A percentile compares a stretch with the other conserved stretches of the same genome.
phyloP scores from a whole-genome alignment of 2,888 invertebrate species.

The Lobophora halterata region DNA sequence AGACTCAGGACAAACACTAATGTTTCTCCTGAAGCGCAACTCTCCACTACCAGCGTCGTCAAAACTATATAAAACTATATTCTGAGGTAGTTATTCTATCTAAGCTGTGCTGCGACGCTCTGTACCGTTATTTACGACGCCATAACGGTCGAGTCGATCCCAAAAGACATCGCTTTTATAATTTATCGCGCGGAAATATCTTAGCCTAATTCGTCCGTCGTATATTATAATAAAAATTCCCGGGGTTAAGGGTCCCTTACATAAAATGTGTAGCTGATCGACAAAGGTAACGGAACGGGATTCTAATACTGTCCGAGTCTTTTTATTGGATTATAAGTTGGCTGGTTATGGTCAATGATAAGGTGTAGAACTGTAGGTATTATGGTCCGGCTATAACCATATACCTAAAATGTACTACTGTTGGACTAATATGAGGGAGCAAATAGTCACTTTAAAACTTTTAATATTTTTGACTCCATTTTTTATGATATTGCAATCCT shows the following conservation, averaged over 20 bases:
- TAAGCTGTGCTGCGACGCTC: constrained; percentile 16
- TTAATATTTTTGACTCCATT: too few species aligned
- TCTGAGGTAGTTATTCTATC: neutral
- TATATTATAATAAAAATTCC: constrained; percentile 70
- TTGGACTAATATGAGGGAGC: too few species aligned
- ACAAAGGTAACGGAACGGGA: constrained; percentile 10
- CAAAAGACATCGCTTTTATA: constrained; percentile 48
- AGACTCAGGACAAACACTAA: too few species aligned
- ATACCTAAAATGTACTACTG: too few species aligned
- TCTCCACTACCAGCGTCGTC: too few species aligned
- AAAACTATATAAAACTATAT: neutral
- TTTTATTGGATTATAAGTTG: constrained; percentile 18
- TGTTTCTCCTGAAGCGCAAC: too few species aligned
- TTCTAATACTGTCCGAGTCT: constrained; percentile 14
- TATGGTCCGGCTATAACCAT: too few species aligned
- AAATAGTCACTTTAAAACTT: too few species aligned
- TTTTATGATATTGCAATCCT: too few species aligned
- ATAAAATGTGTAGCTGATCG: constrained; percentile 27
- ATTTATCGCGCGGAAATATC: constrained; percentile 65
- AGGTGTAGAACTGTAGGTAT: too few species aligned
- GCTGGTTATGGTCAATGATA: constrained; percentile 4
- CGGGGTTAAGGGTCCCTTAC: constrained; percentile 50
- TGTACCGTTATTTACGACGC: constrained; percentile 34
- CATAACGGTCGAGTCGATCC: constrained; percentile 36
- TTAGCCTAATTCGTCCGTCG: constrained; percentile 62